These are phyloP conservation scores for human (Homo sapiens) DNA, from an alignment of 2,113 vertebrate genomes.

Conservation along the genomic window DNA sequence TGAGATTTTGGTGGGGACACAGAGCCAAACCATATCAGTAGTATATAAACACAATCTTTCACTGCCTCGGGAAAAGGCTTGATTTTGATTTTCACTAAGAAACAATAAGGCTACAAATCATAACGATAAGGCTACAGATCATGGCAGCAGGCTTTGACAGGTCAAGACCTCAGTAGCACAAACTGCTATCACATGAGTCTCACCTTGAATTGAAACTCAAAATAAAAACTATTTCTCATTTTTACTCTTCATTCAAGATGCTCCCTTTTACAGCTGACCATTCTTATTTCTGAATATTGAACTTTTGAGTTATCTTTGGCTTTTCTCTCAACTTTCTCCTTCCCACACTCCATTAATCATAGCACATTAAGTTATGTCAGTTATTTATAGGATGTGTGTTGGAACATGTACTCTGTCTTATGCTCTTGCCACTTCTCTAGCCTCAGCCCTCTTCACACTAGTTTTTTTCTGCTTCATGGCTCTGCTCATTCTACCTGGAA, in stretches of 20 bases:
- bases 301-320: background rate
- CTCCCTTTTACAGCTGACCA: background rate
- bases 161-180: background rate
- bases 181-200: background rate
- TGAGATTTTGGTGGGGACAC: too few relatives aligned
- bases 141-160: background rate
- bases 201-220: too few relatives aligned
- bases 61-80: background rate
- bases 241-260: background rate
- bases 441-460: background rate
- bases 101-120: background rate
- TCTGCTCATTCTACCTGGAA: background rate
- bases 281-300: background rate
- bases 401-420: background rate
- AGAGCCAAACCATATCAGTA: too few relatives aligned
- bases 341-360: constrained; percentile 30
- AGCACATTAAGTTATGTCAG: background rate
- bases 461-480: background rate
- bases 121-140: background rate
- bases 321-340: constrained; percentile 12
- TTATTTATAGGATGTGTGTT: background rate
- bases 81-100: background rate
- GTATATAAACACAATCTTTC: background rate
- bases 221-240: background rate
- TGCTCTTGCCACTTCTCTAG: background rate